Evolutionary conservation across 2,888 invertebrate genomes (phyloP).

Genomic region (Melanchra persicariae): DNA sequence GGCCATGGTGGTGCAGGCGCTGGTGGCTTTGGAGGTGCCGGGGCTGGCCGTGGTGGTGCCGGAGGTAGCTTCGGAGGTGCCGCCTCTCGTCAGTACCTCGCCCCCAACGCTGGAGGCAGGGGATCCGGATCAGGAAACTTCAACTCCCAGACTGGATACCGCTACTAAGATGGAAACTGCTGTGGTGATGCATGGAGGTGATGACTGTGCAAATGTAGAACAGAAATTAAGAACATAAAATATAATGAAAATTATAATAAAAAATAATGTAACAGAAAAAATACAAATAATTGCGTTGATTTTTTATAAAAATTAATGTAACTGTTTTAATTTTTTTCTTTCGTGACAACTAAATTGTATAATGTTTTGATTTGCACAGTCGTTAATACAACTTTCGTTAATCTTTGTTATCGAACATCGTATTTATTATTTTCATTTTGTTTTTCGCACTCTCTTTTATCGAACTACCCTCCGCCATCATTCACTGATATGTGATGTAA

Average conservation of each 20-base stretch:
- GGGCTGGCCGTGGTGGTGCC: conserved; percentile 65
- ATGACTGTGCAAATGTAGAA: conserved; percentile 61
- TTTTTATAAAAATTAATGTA: conserved; percentile 58
- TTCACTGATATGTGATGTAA: conserved; percentile 57
- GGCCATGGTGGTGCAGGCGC: conserved; percentile 65
- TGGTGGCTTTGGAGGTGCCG: conserved; percentile 69
- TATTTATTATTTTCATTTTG: conserved; percentile 60
- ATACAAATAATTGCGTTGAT: conserved; percentile 41
- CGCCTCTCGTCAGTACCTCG: conserved; percentile 85
- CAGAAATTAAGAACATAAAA: conserved; percentile 13
- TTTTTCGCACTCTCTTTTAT: conserved; percentile 55
- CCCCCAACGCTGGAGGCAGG: conserved; percentile 83
- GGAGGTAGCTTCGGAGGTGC: conserved; percentile 75
- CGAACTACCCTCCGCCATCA: conserved; percentile 64
- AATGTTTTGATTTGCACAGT: conserved; percentile 59
- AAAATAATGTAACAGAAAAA: conserved; percentile 6
- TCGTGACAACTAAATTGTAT: conserved; percentile 1
- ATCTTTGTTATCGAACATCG: conserved; percentile 50
- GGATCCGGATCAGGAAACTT: conserved; percentile 86
- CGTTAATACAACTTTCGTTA: conserved; percentile 44
- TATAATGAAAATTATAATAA: not conserved
- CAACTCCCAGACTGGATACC: conserved; percentile 87
- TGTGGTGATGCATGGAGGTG: conserved; percentile 67
- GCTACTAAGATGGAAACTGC: conserved; percentile 75
- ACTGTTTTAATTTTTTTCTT: conserved; percentile 23